Percentiles rank a stretch among this genome's conserved stretches.
Evolutionary conservation across 2,888 invertebrate genomes (phyloP).

Genomic region (Leptinotarsa tumamoca): DNA sequence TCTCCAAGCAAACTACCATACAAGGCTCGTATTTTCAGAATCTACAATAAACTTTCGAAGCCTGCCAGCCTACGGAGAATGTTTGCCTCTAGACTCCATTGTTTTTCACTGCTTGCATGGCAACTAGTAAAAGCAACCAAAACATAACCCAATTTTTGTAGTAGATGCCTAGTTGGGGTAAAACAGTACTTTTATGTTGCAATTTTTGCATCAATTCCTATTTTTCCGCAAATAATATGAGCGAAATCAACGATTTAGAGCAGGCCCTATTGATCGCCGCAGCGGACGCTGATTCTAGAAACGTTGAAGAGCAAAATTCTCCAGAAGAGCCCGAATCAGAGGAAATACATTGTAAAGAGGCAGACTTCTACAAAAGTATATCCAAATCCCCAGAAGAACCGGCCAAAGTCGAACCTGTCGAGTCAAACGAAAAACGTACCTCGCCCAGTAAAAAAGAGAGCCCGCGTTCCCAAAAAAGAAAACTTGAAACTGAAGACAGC

Average conservation of each 20-base stretch:
- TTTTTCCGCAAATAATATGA: constrained; percentile 35
- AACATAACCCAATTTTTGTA: neutral
- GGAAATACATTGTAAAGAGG: constrained; percentile 39
- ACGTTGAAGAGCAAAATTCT: constrained; percentile 51
- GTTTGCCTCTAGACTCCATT: neutral
- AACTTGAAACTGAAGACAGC: constrained; percentile 40
- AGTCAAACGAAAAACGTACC: constrained; percentile 13
- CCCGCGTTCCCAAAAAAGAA: constrained; percentile 29
- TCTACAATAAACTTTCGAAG: too few relatives aligned
- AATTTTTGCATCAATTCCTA: neutral
- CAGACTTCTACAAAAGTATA: constrained; percentile 41
- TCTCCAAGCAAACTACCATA: too few relatives aligned
- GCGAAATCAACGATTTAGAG: constrained; percentile 60
- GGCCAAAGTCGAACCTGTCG: constrained; percentile 15
- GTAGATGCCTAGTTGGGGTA: neutral
- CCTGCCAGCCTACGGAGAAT: too few relatives aligned
- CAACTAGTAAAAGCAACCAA: neutral
- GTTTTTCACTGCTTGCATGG: neutral
- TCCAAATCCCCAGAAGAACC: constrained; percentile 30
- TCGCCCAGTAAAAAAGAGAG: constrained; percentile 19
- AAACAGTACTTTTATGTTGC: neutral
- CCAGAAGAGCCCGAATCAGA: constrained; percentile 34
- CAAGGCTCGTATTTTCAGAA: too few relatives aligned
- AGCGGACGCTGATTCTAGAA: constrained; percentile 62
- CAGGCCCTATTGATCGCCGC: constrained; percentile 62